phyloP scores from a whole-genome alignment of 1,140 invertebrate genomes.

The Nebria ingens region DNA sequence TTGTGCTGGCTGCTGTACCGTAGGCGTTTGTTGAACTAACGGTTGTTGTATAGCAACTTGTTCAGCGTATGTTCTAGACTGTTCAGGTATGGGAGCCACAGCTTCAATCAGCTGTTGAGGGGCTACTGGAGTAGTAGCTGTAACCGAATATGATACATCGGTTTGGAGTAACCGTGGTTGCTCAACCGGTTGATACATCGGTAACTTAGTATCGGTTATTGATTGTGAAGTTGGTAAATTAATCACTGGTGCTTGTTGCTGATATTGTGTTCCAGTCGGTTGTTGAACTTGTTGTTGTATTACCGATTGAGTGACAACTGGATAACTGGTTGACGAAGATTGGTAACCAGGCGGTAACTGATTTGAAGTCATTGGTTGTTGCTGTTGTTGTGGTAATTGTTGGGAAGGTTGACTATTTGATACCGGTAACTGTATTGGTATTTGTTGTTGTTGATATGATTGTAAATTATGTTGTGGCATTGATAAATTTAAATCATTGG shows the following conservation, averaged over 20 bases:
- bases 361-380: constrained; percentile 19
- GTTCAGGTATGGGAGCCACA: constrained; percentile 14
- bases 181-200: not conserved
- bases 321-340: constrained; percentile 13
- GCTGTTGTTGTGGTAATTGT: constrained; percentile 18
- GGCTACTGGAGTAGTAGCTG: constrained; percentile 23
- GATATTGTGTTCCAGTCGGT: constrained; percentile 13
- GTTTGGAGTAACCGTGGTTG: not conserved
- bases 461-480: constrained; percentile 13
- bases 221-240: not conserved
- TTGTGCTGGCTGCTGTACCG: constrained; percentile 12
- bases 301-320: constrained; percentile 13
- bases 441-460: constrained; percentile 13
- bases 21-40: constrained; percentile 3
- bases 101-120: not conserved
- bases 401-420: constrained; percentile 17
- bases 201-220: not conserved
- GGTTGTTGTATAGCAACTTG: constrained; percentile 12
- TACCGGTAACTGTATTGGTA: constrained; percentile 16
- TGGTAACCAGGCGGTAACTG: constrained; percentile 15
- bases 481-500: constrained; percentile 14
- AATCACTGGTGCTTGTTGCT: constrained; percentile 10
- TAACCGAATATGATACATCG: constrained; percentile 13
- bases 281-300: constrained; percentile 21
- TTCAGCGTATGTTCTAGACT: constrained; percentile 22